Base-by-base conservation (phyloP, 92 coral and sea anemone genomes). In the Phenganax marumi region DNA sequence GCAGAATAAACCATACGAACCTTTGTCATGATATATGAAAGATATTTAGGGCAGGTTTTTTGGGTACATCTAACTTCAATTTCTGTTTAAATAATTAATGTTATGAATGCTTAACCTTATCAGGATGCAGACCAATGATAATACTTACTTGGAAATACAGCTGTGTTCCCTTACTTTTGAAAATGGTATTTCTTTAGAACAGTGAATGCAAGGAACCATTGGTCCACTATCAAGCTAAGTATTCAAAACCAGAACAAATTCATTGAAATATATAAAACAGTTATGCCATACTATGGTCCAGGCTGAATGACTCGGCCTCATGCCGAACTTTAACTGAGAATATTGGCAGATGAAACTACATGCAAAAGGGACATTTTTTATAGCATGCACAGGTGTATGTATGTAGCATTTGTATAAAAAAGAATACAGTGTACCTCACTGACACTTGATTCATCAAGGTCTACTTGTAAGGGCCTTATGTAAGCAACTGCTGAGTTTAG, bases 401-500 rank as follows among this genome's bases (percentile, higher is more conserved):
- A 33, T 33, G 43, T 33, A 33, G 43, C 0, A 33, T 33, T 33
- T 33, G 43, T 33, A 33, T 33, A 2, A 66, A 25, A 66, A 24
- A 14, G 43, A 21, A 10, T 19, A 23, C 33, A 66, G 8, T 22
- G 3, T 81, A 81, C 85, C 62, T 81, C 82, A 77, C 21, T 8
- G 12, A 25, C 18, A 39, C 54, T 49, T 22, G 82, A 55, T 21
- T 77, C 82, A 54, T 77, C 82, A 52, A 77, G 48, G 13, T 77
- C 82, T 54, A 50, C 82, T 12, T 77, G 82, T 19, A 77, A 49
- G 17, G 82, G 64, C 17, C 82, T 23, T 52, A 77, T 46, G 66
- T 57, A 58, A 26, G 81, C 72, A 48, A 86, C 66, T 2, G 90
- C 92, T 79, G 84, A 87, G 7, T 80, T 80, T 11, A 89, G 57